Evolutionary conservation across 2,113 vertebrate species (phyloP), one percentile per base, ranked within the genome.

Genomic region (Brienomyrus longianalis): DNA sequence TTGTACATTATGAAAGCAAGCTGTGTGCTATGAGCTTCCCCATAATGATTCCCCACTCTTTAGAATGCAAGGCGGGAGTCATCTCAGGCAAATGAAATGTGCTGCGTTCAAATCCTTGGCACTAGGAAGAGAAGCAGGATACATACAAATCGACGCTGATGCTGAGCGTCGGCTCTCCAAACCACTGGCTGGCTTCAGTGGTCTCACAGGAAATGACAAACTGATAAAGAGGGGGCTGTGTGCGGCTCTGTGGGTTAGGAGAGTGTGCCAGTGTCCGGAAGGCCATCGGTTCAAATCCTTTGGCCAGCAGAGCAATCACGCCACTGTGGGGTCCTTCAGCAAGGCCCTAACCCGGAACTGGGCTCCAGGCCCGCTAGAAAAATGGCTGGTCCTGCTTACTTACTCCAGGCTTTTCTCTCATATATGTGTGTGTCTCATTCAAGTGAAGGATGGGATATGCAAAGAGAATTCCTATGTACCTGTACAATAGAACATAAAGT

Each of bases 21-120:
- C 45, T 48, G 45, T 23, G 47, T 48, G 45, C 77, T 80, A 77
- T 80, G 27, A 70, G 48, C n/a, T 35, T 17, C 0, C 5, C 77
- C 47, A 7, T 31, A 92, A 83, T 89, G 66, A 87, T 86, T 90
- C 84, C 23, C 15, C 13, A 48, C 87, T 70, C 31, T 87, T 31
- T 52, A 54, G 17, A 43, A 80, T 80, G 15, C n/a, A 52, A 52
- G 85, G 50, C 47, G 17, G 56, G 35, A 23, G 35, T 23, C 48
- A 21, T 43, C 39, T 23, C 52, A 90, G 51, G 88, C 90, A 47
- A 84, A 87, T 54, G 52, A 87, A 59, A 87, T 43, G 5, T 59
- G 52, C 1, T 27, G 52, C 86, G 11, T 59, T 51, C 52, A 51
- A 31, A 52, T 47, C 23, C 23, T 27, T 47, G 0, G 47, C 89